phyloP scores from a whole-genome alignment of 2,113 vertebrate species.

The Abramis brama region DNA sequence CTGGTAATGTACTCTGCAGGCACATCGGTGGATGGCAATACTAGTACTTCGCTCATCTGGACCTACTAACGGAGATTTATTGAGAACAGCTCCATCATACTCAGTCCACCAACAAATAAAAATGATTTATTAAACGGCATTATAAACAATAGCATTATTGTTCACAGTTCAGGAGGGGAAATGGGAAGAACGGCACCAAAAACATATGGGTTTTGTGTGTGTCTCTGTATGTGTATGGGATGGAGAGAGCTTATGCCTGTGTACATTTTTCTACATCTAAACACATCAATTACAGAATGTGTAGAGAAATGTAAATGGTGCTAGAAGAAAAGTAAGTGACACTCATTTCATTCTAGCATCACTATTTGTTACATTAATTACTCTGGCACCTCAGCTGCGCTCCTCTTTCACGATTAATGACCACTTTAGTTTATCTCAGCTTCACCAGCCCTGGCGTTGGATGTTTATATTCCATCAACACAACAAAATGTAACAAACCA shows the following conservation, averaged over 20 bases:
- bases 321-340: constrained; percentile 60
- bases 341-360: constrained; percentile 57
- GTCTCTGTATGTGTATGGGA: neutral
- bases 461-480: constrained; percentile 59
- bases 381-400: constrained; percentile 44
- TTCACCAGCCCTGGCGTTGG: constrained; percentile 30
- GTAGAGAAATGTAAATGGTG: constrained; percentile 54
- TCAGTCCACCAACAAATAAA: constrained; percentile 41
- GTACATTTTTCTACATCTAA: constrained; percentile 48
- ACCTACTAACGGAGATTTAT: neutral
- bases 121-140: constrained; percentile 41
- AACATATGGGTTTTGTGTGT: constrained; percentile 34
- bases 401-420: constrained; percentile 66
- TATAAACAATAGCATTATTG: constrained; percentile 52
- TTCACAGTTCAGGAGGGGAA: neutral
- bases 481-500: constrained; percentile 52
- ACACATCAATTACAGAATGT: constrained; percentile 37
- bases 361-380: constrained; percentile 42
- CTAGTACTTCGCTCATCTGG: constrained; percentile 63
- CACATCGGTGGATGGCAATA: constrained; percentile 22
- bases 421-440: constrained; percentile 46
- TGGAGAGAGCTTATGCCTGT: constrained; percentile 19
- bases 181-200: constrained; percentile 15
- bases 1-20: constrained; percentile 58
- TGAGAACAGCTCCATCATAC: constrained; percentile 44